Evolutionary conservation across 2,113 vertebrate genomes (phyloP).

Genomic region (Nanorana parkeri): DNA sequence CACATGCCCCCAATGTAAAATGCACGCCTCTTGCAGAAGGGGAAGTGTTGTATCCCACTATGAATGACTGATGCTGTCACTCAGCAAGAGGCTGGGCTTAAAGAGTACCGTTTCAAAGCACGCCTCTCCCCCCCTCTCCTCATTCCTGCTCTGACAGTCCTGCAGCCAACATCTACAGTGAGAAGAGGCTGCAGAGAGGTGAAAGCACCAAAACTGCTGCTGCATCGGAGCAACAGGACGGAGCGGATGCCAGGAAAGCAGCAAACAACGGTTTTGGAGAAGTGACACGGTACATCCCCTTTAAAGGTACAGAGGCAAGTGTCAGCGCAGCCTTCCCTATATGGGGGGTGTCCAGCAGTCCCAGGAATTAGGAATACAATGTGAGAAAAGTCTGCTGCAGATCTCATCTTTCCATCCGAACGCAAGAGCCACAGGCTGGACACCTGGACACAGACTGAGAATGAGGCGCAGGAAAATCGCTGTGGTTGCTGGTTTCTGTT

Average conservation of each 20-base stretch:
- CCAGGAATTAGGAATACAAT: constrained; percentile 48
- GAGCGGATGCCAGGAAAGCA: not conserved
- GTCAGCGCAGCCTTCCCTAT: constrained; percentile 64
- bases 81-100: constrained; percentile 41
- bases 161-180: constrained; percentile 35
- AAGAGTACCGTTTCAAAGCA: constrained; percentile 17
- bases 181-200: constrained; percentile 40
- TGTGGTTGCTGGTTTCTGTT: constrained; percentile 78
- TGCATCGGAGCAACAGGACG: not conserved
- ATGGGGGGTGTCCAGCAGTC: constrained; percentile 56
- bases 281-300: not conserved
- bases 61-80: constrained; percentile 48
- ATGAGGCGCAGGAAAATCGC: constrained; percentile 83
- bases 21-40: constrained; percentile 4
- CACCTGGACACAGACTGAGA: constrained; percentile 50
- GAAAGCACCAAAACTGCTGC: not conserved
- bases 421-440: constrained; percentile 57
- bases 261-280: not conserved
- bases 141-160: constrained; percentile 45
- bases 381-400: constrained; percentile 41
- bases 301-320: constrained; percentile 67
- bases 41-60: constrained; percentile 41
- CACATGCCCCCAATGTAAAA: constrained; percentile 13
- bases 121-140: constrained; percentile 26
- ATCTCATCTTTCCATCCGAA: constrained; percentile 55